Evolutionary conservation across 2,888 invertebrate genomes (phyloP).

Genomic region (Aethes cnicana): DNA sequence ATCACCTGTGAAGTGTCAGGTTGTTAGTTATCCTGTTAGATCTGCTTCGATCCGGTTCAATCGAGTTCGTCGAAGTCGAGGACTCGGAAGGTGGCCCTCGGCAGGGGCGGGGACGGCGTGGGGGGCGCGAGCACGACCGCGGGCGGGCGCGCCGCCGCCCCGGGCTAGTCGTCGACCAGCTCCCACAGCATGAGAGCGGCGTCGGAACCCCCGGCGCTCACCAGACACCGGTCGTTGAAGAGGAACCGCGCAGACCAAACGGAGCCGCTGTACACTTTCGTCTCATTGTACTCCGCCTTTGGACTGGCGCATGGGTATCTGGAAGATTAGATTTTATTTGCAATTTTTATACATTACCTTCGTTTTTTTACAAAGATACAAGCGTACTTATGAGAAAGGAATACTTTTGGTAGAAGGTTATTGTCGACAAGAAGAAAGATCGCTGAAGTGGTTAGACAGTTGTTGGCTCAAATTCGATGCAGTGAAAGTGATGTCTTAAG

Average conservation of each 20-base stretch:
- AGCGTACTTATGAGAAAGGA: too few relatives aligned
- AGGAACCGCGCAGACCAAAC: slow-evolving; percentile 91
- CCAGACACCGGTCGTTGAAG: slow-evolving; percentile 92
- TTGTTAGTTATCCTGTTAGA: too few relatives aligned
- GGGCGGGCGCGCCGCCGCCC: slow-evolving; percentile 58
- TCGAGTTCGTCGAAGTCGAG: slow-evolving; percentile 71
- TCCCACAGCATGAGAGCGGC: slow-evolving; percentile 96
- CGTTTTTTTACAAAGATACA: too few relatives aligned
- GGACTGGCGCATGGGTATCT: slow-evolving; percentile 93
- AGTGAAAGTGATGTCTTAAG: too few relatives aligned
- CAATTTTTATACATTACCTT: too few relatives aligned
- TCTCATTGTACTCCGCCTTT: slow-evolving; percentile 93
- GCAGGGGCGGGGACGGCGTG: slow-evolving; percentile 62
- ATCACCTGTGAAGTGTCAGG: too few relatives aligned
- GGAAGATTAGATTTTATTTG: too few relatives aligned
- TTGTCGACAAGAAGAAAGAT: too few relatives aligned
- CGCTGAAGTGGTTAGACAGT: too few relatives aligned
- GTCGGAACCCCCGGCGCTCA: slow-evolving; percentile 93
- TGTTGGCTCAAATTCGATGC: too few relatives aligned
- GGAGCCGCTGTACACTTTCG: slow-evolving; percentile 92
- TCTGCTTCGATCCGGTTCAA: slow-evolving; percentile 45
- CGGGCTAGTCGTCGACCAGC: slow-evolving; percentile 88
- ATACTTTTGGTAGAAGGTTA: too few relatives aligned
- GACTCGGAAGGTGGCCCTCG: slow-evolving; percentile 61
- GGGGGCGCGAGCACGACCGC: slow-evolving; percentile 68